Evolutionary conservation across 2,797 vertebrate species (phyloP).

Genomic region (Pelobates cultripes): DNA sequence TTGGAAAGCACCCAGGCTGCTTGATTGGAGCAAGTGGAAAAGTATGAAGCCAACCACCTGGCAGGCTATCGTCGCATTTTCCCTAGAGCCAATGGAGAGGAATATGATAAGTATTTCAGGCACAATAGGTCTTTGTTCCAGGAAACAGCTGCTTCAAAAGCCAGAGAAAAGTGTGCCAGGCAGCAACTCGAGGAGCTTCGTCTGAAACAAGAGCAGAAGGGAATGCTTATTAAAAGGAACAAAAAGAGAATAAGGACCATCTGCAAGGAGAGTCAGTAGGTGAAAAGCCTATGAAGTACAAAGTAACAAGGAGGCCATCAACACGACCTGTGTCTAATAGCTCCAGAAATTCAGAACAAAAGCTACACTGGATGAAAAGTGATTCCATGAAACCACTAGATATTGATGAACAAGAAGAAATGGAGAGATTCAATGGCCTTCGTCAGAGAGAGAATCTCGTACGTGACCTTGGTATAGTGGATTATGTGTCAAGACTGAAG

Average conservation of each 20-base stretch:
- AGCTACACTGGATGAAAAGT: conserved; percentile 40
- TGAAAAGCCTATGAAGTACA: conserved; percentile 58
- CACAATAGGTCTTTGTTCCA: conserved; percentile 73
- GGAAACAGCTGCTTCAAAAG: conserved; percentile 73
- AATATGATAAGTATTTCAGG: conserved; percentile 71
- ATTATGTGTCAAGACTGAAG: conserved; percentile 65
- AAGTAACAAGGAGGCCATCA: conserved; percentile 22
- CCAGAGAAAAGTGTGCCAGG: conserved; percentile 74
- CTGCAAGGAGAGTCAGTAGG: conserved; percentile 65
- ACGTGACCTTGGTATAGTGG: conserved; percentile 63
- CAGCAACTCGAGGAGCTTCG: conserved; percentile 74
- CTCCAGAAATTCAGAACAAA: conserved; percentile 54
- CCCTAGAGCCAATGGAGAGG: conserved; percentile 60
- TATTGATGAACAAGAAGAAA: conserved; percentile 72
- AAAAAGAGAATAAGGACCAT: conserved; percentile 59
- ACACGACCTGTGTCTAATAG: conserved; percentile 28
- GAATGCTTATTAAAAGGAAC: conserved; percentile 58
- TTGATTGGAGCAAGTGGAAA: conserved; percentile 65
- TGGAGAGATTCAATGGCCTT: conserved; percentile 65
- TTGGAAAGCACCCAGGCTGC: conserved; percentile 63
- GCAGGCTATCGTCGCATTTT: conserved; percentile 72
- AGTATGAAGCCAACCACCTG: conserved; percentile 70
- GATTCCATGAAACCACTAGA: conserved; percentile 68
- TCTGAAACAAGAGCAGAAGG: conserved; percentile 67
- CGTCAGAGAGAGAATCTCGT: conserved; percentile 69